Evolutionary conservation across 2,797 vertebrate genomes (phyloP), one percentile per base, ranked within the genome.

Genomic region (Gobio occitaniae): DNA sequence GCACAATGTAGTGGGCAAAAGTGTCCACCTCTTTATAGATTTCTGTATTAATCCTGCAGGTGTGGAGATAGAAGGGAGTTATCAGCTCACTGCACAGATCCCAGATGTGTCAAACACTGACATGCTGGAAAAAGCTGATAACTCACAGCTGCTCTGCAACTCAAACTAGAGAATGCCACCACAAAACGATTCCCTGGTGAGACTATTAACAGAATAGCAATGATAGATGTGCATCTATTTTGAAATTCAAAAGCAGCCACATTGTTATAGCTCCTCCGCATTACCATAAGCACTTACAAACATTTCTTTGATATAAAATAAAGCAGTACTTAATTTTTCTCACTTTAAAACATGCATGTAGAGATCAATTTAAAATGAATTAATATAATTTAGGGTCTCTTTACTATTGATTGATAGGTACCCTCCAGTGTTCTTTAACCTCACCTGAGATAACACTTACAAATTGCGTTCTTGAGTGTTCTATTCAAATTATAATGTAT

Each of bases 61-160:
- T 84, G 65, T 82, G 50, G 19, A 84, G 74, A 83, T 70, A 74
- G 56, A 78, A 25, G 9, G 21, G 71, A 85, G 75, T 78, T 85
- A 80, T 85, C 80, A 83, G 52, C 38, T 61, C 32, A 44, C 61
- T 52, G 72, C 74, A 75, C 16, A 19, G 80, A 86, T 87, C 72
- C 76, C 68, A 82, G 78, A 84, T 84, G 59, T 74, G 69, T 79
- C 25, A 70, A 79, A 70, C 41, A 83, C 83, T 69, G 81, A 86
- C 78, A 80, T 54, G 74, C 65, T 71, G 78, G 4, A 71, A 78
- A 83, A 48, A 74, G 19, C 66, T 72, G 68, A 72, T 78, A 84
- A 74, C 29, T 21, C 56, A 74, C 84, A 44, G 41, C 76, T 25
- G 52, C 38, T 86, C 50, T 74, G 70, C 70, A 78, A 78, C 25